A percentile compares a stretch with the other conserved stretches of the same genome.
phyloP scores from a whole-genome alignment of 53 echinoderm and acorn worm genomes.

The Patiria pectinifera region DNA sequence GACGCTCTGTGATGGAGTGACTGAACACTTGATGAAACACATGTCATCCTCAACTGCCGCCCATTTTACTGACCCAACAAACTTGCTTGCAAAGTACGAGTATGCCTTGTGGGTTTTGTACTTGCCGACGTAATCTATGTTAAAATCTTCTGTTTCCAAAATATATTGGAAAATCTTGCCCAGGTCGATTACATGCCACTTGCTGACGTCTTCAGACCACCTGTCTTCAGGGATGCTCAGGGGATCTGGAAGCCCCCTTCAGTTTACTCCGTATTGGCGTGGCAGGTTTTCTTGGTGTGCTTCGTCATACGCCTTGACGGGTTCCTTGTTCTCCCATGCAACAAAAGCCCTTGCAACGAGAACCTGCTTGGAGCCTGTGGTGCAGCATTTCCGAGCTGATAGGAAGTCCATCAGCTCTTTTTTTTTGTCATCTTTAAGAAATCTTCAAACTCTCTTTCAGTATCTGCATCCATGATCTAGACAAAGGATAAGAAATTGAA shows the following conservation, averaged over 20 bases:
- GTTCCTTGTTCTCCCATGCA: not conserved
- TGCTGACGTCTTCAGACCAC: slow-evolving; percentile 2
- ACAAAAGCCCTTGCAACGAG: not conserved
- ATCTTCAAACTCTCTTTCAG: not conserved
- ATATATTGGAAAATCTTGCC: slow-evolving; percentile 19
- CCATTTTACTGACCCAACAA: too few relatives aligned
- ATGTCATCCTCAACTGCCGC: too few relatives aligned
- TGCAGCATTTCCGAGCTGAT: not conserved
- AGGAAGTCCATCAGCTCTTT: slow-evolving; percentile 7
- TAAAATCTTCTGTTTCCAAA: not conserved
- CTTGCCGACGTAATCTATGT: not conserved
- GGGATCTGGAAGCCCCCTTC: not conserved
- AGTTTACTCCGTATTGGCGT: not conserved
- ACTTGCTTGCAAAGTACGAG: too few relatives aligned
- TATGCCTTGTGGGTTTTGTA: not conserved
- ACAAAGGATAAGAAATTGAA: not conserved
- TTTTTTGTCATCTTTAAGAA: not conserved
- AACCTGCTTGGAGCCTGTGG: not conserved
- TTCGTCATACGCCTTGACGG: not conserved
- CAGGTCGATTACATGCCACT: not conserved
- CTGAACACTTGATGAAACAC: too few relatives aligned
- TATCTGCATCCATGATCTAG: not conserved
- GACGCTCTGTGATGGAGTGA: too few relatives aligned
- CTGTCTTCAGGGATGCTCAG: not conserved
- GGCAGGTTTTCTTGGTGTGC: not conserved